phyloP scores from a whole-genome alignment of 2,888 invertebrate species.

The Acleris laterana region DNA sequence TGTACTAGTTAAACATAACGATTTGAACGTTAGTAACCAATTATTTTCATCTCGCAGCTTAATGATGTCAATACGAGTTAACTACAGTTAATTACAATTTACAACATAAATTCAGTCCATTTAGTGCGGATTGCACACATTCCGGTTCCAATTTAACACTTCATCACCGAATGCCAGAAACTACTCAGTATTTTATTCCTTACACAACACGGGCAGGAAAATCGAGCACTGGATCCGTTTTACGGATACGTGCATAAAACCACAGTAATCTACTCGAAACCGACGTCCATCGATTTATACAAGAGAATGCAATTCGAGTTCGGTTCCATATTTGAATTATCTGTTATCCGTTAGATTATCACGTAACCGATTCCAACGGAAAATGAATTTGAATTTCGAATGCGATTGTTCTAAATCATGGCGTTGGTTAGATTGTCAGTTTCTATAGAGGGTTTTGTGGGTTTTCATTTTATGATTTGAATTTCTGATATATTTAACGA shows the following conservation, averaged over 20 bases:
- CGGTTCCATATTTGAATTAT: conserved; percentile 15
- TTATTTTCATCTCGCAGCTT: too few relatives aligned
- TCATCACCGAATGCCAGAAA: conserved; percentile 2
- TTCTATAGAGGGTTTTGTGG: too few relatives aligned
- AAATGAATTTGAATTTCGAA: conserved; percentile 1
- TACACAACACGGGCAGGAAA: conserved; percentile 9
- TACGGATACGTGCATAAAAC: conserved; percentile 15
- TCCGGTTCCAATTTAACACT: too few relatives aligned
- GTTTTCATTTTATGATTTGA: too few relatives aligned
- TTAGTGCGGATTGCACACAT: too few relatives aligned
- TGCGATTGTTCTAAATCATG: not conserved
- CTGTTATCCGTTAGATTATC: conserved; percentile 3
- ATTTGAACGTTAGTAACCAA: too few relatives aligned
- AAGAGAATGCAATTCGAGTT: conserved; percentile 21
- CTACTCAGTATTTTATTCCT: conserved; percentile 18
- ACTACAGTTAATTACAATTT: too few relatives aligned
- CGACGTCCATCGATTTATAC: conserved; percentile 23
- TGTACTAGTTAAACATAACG: too few relatives aligned
- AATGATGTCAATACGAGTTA: too few relatives aligned
- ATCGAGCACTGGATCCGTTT: conserved; percentile 14
- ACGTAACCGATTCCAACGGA: conserved; percentile 1
- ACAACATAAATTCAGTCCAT: too few relatives aligned
- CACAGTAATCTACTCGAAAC: conserved; percentile 1
- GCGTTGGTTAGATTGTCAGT: too few relatives aligned
- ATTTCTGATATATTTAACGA: too few relatives aligned